Evolutionary conservation across 2,113 vertebrate genomes (phyloP).

Genomic region (Merops nubicus): DNA sequence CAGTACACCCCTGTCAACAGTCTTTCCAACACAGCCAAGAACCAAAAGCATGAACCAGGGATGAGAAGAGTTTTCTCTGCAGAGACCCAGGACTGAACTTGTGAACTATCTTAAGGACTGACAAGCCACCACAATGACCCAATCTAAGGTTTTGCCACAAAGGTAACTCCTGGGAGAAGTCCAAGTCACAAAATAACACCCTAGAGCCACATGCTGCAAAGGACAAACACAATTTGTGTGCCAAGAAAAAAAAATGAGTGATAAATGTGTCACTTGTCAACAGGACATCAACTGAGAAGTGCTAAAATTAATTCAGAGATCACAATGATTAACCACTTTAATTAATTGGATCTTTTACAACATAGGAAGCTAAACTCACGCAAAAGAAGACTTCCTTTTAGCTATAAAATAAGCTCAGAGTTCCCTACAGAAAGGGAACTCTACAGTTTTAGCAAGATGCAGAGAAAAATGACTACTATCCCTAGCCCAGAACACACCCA

Average conservation of each 20-base stretch:
- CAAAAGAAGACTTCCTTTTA: not conserved
- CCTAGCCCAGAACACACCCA: not conserved
- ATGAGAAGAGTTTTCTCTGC: not conserved
- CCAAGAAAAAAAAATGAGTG: not conserved
- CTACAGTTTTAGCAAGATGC: not conserved
- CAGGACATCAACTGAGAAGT: not conserved
- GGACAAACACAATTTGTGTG: not conserved
- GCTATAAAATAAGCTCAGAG: not conserved
- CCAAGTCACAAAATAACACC: not conserved
- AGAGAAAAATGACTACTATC: not conserved
- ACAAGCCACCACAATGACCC: accelerated
- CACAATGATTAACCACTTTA: not conserved
- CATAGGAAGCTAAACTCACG: not conserved
- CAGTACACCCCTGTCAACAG: no score
- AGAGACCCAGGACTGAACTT: not conserved
- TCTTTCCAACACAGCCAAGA: not conserved
- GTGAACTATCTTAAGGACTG: not conserved
- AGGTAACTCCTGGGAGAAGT: not conserved
- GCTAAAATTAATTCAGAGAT: not conserved
- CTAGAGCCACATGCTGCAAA: not conserved
- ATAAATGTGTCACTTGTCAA: not conserved
- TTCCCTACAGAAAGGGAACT: not conserved
- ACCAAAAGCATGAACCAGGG: not conserved
- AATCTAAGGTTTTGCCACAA: not conserved
- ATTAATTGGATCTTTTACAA: not conserved